Evolutionary conservation across 2,888 invertebrate genomes (phyloP).

Genomic region (Mantis religiosa): DNA sequence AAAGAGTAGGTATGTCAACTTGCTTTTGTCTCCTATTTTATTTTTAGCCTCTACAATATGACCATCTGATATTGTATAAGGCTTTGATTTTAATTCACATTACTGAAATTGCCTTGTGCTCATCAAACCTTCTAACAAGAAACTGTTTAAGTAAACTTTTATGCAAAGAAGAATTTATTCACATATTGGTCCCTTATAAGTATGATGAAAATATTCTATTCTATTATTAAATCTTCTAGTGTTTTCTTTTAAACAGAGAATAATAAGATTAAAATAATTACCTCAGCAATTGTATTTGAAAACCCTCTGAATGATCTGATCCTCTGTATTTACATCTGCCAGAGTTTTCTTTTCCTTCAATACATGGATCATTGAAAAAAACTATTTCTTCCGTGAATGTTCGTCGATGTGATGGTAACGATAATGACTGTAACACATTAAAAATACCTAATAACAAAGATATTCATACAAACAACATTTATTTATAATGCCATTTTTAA

Average conservation of each 20-base stretch:
- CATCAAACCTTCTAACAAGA: too few relatives aligned
- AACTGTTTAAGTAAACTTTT: too few relatives aligned
- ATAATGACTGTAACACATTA: background rate
- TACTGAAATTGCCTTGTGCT: too few relatives aligned
- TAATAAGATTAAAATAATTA: slow-evolving; percentile 33
- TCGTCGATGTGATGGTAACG: slow-evolving; percentile 31
- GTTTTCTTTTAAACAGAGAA: background rate
- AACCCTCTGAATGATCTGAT: slow-evolving; percentile 61
- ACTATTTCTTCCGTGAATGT: slow-evolving; percentile 73
- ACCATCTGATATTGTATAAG: too few relatives aligned
- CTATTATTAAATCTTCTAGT: background rate
- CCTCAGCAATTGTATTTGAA: slow-evolving; percentile 63
- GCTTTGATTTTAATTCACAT: too few relatives aligned
- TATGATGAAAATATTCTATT: background rate
- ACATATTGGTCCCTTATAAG: too few relatives aligned
- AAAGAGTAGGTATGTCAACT: too few relatives aligned
- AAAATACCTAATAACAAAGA: background rate
- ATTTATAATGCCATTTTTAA: too few relatives aligned
- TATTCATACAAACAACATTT: too few relatives aligned
- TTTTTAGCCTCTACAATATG: too few relatives aligned
- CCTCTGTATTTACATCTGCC: slow-evolving; percentile 45
- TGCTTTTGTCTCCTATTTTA: too few relatives aligned
- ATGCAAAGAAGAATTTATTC: too few relatives aligned
- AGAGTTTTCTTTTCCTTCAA: slow-evolving; percentile 47
- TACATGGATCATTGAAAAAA: slow-evolving; percentile 64